Evolutionary conservation across 2,888 invertebrate genomes (phyloP).

Genomic region (Altica lythri): DNA sequence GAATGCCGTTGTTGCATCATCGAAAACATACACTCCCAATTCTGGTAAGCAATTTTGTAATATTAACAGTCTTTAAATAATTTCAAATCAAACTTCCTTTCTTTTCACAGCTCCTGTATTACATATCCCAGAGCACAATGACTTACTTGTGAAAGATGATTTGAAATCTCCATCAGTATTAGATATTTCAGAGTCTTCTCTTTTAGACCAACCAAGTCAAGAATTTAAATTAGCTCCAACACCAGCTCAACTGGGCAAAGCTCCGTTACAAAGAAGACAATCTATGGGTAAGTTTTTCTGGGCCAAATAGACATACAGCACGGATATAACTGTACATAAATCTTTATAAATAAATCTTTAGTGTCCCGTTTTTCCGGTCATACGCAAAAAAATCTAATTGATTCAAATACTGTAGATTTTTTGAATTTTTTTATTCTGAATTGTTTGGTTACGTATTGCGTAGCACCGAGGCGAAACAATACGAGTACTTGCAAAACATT

Average conservation of each 20-base stretch:
- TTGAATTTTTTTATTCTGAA: too few relatives aligned
- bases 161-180: conserved; percentile 27
- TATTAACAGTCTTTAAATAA: too few relatives aligned
- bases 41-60: conserved; percentile 33
- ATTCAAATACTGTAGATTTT: too few relatives aligned
- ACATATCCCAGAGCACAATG: conserved; percentile 22
- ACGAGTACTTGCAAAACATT: too few relatives aligned
- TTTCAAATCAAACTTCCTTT: too few relatives aligned
- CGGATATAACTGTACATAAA: too few relatives aligned
- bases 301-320: too few relatives aligned
- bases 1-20: conserved; percentile 35
- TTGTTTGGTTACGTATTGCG: too few relatives aligned
- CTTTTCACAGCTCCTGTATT: conserved; percentile 10
- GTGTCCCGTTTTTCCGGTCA: too few relatives aligned
- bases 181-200: conserved; percentile 27
- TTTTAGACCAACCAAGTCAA: conserved; percentile 32
- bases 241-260: conserved; percentile 89
- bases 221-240: conserved; percentile 87
- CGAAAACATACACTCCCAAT: conserved; percentile 32
- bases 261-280: conserved; percentile 85
- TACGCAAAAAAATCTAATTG: too few relatives aligned
- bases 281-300: conserved; percentile 75
- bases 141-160: conserved; percentile 20
- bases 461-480: too few relatives aligned
- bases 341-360: too few relatives aligned